Conservation (phyloP, 2,888 invertebrate genomes). For the Invenusta paracnida region DNA sequence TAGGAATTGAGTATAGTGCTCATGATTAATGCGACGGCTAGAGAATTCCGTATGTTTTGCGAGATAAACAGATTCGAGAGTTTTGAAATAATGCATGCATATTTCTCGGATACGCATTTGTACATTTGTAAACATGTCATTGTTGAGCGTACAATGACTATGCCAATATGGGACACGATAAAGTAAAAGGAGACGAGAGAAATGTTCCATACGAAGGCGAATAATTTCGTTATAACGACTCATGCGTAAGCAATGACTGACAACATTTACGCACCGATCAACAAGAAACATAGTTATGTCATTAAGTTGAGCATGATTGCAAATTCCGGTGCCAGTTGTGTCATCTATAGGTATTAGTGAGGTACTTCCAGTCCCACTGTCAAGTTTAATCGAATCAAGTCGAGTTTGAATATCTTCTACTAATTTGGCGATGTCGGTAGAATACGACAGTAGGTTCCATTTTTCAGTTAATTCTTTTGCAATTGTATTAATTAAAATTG, state of each 20-base stretch:
- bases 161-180: not conserved
- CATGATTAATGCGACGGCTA: not conserved
- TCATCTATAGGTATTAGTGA: not conserved
- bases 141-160: not conserved
- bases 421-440: not conserved
- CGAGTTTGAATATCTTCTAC: not conserved
- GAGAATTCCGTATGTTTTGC: not conserved
- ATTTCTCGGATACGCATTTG: not conserved
- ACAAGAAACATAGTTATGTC: not conserved
- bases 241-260: not conserved
- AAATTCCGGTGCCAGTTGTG: not conserved
- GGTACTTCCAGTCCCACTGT: not conserved
- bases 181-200: not conserved
- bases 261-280: not conserved
- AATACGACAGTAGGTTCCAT: not conserved
- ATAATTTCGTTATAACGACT: not conserved
- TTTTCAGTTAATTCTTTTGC: not conserved
- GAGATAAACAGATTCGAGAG: not conserved
- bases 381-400: not conserved
- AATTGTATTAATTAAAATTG: not conserved
- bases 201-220: not conserved
- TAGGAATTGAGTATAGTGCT: not conserved
- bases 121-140: not conserved
- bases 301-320: not conserved
- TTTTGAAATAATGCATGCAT: not conserved